phyloP scores from a whole-genome alignment of 1,140 invertebrate genomes.

The Euura lappo region DNA sequence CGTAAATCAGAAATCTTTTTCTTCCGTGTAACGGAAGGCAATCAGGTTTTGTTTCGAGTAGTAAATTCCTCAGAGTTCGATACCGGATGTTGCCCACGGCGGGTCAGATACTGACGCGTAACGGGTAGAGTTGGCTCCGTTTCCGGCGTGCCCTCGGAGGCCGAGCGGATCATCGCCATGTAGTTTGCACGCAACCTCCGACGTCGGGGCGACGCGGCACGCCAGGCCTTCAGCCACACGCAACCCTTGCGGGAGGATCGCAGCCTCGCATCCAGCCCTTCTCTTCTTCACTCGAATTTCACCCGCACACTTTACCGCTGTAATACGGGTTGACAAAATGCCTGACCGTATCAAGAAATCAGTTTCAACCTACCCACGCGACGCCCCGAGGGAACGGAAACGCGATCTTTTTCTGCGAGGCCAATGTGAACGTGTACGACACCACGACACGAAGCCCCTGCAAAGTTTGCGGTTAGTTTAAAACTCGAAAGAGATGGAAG shows the following conservation, averaged over 20 bases:
- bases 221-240: not conserved
- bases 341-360: slow-evolving; percentile 1
- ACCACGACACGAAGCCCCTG: not conserved
- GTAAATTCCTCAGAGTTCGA: not conserved
- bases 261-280: not conserved
- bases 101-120: not conserved
- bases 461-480: not conserved
- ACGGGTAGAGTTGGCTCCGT: not conserved
- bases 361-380: not conserved
- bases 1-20: not conserved
- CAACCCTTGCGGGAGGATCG: not conserved
- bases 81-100: not conserved
- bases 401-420: not conserved
- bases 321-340: not conserved
- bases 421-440: not conserved
- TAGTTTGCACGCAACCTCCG: not conserved
- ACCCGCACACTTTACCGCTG: not conserved
- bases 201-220: not conserved
- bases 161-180: not conserved
- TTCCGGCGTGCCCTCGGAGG: not conserved
- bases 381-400: not conserved
- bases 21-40: not conserved
- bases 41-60: not conserved
- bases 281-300: not conserved
- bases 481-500: not conserved